Conservation (phyloP, 2,888 invertebrate species). For the Sarcophaga variegata region DNA sequence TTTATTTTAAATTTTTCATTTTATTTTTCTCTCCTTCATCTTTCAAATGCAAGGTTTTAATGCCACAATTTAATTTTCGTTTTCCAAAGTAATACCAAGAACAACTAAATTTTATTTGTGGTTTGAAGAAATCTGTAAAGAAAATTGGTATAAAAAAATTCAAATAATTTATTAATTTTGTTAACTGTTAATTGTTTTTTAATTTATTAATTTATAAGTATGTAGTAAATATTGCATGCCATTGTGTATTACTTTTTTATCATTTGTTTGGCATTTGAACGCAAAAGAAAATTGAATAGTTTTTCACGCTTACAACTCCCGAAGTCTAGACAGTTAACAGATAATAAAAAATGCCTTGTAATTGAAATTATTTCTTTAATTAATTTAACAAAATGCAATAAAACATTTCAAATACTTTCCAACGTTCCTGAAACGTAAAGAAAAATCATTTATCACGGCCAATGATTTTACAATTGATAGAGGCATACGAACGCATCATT, state of each 20-base stretch:
- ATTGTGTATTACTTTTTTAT: not conserved
- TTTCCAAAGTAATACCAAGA: not conserved
- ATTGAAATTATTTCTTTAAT: slow-evolving; percentile 1
- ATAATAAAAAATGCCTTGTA: not conserved
- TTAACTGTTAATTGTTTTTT: not conserved
- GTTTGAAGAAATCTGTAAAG: not conserved
- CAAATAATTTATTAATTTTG: not conserved
- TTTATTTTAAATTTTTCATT: too few species aligned
- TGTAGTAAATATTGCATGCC: not conserved
- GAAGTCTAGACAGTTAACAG: not conserved
- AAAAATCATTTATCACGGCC: too few species aligned
- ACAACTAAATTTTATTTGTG: not conserved
- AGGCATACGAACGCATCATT: too few species aligned
- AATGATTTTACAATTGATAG: too few species aligned
- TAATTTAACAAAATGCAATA: not conserved
- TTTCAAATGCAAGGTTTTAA: not conserved
- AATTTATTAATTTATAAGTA: not conserved
- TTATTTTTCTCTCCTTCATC: not conserved
- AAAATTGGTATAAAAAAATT: not conserved
- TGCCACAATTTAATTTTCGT: not conserved
- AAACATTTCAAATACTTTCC: not conserved
- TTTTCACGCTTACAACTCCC: not conserved
- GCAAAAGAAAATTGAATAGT: not conserved
- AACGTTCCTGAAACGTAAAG: too few species aligned
- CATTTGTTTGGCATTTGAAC: not conserved